phyloP scores from a whole-genome alignment of 2,888 invertebrate genomes.

The Escarpia spicata region DNA sequence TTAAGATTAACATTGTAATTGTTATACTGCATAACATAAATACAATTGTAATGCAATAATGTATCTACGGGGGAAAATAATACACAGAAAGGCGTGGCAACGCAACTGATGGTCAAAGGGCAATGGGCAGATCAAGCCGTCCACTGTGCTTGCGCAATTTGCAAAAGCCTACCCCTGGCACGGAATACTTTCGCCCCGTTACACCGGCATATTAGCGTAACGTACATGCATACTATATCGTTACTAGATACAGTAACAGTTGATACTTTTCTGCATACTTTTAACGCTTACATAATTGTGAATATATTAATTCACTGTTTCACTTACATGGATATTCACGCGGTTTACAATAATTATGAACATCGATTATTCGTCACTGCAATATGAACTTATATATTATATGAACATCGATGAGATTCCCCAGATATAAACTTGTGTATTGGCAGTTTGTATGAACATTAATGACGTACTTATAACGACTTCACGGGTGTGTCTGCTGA shows the following conservation, averaged over 20 bases:
- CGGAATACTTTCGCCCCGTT: neutral
- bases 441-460: too few species aligned
- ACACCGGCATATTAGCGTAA: neutral
- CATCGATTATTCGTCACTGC: neutral
- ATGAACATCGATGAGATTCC: neutral
- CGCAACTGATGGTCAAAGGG: conserved; percentile 26
- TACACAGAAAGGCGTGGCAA: conserved; percentile 25
- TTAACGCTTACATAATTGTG: neutral
- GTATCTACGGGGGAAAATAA: too few species aligned
- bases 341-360: too few species aligned
- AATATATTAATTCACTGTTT: neutral
- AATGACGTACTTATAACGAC: too few species aligned
- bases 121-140: conserved; percentile 27
- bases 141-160: conserved; percentile 29
- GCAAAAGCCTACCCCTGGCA: conserved; percentile 2
- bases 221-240: neutral
- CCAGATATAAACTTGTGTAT: neutral
- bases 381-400: neutral
- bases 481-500: too few species aligned
- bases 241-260: neutral
- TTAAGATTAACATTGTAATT: conserved; percentile 20
- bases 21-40: too few species aligned
- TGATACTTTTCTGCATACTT: neutral
- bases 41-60: too few species aligned
- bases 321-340: neutral